Base-by-base conservation (phyloP, 1,140 invertebrate species). In the Pachypsylla venusta region DNA sequence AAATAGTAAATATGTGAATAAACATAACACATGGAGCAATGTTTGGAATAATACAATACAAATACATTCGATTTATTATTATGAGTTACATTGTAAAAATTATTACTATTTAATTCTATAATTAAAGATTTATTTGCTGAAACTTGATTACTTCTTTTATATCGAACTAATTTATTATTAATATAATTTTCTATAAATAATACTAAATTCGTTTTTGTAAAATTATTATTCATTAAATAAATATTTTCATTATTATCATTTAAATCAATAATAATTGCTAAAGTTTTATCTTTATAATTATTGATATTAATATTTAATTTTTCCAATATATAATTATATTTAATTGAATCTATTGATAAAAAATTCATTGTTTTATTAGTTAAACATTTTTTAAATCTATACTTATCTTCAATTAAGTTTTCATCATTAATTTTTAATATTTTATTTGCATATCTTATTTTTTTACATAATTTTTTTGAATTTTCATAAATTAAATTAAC, bases 391-490 rank as follows among this genome's bases (percentile, higher is more conserved):
- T 4, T 7, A 48, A 48, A 48, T 48, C n/a, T n/a, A n/a, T 35
- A 7, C 30, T 35, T 35, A 10, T n/a, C 30, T 10, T 35, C 30
- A n/a, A 35, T n/a, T 10, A 35, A 7, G 30, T 7, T 10, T 35
- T 10, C 7, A 19, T 48, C 16, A 48, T n/a, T n/a, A n/a, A 48
- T 19, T 4, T 22, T 4, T 4, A 48, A 22, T 7, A 48, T 48
- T 22, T 22, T 4, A 48, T 48, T 48, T 7, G 42, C 42, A 48
- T 19, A 4, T 48, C 42, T 48, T n/a, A 48, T n/a, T 10, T 19
- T n/a, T 22, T 48, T 48, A 22, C 42, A 48, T 22, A 48, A 19
- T 7, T 48, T n/a, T 48, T 48, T 48, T n/a, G 42, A 48, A 48
- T 48, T 48, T 22, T 48, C 42, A n/a, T 48, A 48, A 22, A 48